phyloP scores from a whole-genome alignment of 2,797 vertebrate genomes.

The Thaleichthys pacificus region DNA sequence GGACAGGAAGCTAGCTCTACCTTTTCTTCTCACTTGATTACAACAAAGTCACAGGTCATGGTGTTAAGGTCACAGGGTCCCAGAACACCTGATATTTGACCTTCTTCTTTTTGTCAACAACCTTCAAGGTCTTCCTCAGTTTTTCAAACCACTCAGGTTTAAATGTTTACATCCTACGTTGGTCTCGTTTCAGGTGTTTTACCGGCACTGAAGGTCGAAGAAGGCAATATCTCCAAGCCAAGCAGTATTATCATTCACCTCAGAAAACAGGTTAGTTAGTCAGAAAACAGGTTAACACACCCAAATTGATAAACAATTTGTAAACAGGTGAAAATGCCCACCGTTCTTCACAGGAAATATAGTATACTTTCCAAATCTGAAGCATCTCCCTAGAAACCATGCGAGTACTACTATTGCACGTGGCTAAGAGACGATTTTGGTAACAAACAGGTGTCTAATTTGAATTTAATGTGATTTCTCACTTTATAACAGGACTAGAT shows the following conservation, averaged over 20 bases:
- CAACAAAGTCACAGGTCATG: not conserved
- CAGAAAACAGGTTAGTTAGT: slow-evolving; percentile 77
- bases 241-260: slow-evolving; percentile 82
- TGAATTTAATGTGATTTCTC: not conserved
- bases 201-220: slow-evolving; percentile 72
- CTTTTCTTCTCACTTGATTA: not conserved
- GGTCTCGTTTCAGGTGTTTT: slow-evolving; percentile 62
- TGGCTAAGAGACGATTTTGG: not conserved
- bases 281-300: not conserved
- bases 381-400: not conserved
- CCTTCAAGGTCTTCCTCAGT: not conserved
- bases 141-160: slow-evolving; percentile 14
- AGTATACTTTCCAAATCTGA: not conserved
- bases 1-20: not conserved
- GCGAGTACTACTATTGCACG: not conserved
- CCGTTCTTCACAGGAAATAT: slow-evolving; percentile 10
- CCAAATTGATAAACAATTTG: not conserved
- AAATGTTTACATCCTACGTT: slow-evolving; percentile 1
- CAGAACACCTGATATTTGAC: not conserved
- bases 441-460: slow-evolving; percentile 3
- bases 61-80: not conserved
- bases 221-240: slow-evolving; percentile 73
- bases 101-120: not conserved
- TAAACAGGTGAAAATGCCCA: slow-evolving; percentile 29
- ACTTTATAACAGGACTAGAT: not conserved